These are phyloP conservation scores for Dunckerocampus dactyliophorus DNA, from an alignment of 2,113 vertebrate species.

Conservation along the genomic window DNA sequence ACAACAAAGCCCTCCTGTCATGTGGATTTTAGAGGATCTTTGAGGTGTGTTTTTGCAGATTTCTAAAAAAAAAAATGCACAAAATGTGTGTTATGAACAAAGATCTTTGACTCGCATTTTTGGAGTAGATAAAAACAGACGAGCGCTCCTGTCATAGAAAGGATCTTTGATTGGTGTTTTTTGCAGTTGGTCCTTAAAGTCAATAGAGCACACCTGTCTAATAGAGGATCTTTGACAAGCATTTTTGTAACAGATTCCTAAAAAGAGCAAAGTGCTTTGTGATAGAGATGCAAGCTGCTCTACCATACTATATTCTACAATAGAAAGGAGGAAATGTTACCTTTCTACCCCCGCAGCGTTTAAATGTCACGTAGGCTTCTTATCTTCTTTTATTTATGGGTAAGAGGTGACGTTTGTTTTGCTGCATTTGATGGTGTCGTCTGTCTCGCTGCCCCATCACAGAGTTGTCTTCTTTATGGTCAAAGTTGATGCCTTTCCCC, in stretches of 20 bases:
- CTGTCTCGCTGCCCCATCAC: slow-evolving; percentile 10
- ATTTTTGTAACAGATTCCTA: background rate
- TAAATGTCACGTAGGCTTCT: slow-evolving; percentile 5
- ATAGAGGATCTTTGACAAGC: too few species aligned
- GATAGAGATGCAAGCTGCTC: background rate
- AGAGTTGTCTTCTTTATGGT: slow-evolving; percentile 9
- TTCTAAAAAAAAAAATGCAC: too few species aligned
- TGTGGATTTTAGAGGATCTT: too few species aligned
- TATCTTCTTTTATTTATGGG: slow-evolving; percentile 14
- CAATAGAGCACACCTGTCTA: too few species aligned
- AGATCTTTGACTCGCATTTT: too few species aligned
- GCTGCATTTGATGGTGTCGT: slow-evolving; percentile 3
- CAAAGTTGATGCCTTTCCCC: slow-evolving; percentile 33
- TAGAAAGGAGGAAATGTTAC: slow-evolving; percentile 22
- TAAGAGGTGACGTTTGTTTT: slow-evolving; percentile 1
- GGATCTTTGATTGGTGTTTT: too few species aligned
- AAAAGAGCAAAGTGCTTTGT: background rate
- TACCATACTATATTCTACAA: background rate
- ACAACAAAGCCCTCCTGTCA: too few species aligned
- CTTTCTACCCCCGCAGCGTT: slow-evolving; percentile 20
- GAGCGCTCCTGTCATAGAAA: too few species aligned
- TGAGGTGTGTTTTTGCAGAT: too few species aligned
- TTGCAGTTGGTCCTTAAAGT: too few species aligned
- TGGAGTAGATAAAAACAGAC: too few species aligned
- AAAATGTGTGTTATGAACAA: too few species aligned